Percentiles rank a stretch among this genome's conserved stretches.
phyloP scores from a whole-genome alignment of 2,888 invertebrate genomes.

The Cosmopolites sordidus region DNA sequence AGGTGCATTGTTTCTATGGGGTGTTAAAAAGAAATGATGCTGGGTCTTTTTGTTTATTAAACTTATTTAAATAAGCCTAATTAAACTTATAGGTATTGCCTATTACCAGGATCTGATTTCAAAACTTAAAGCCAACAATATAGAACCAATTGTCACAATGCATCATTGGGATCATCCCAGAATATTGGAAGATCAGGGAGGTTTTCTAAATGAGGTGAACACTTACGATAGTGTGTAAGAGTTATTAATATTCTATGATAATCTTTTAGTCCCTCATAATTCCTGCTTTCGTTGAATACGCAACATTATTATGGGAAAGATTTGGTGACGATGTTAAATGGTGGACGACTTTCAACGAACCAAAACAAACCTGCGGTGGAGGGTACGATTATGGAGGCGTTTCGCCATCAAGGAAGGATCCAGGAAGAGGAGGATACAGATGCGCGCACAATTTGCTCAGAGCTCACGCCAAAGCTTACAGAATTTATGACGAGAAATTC shows the following conservation, averaged over 20 bases:
- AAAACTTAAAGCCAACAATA: slow-evolving; percentile 51
- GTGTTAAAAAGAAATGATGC: no score
- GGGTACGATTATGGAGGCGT: slow-evolving; percentile 32
- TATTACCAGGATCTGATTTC: slow-evolving; percentile 62
- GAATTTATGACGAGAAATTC: slow-evolving; percentile 57
- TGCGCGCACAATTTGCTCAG: slow-evolving; percentile 60
- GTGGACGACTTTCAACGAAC: slow-evolving; percentile 56
- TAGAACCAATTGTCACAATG: slow-evolving; percentile 54
- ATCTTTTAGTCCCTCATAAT: slow-evolving; percentile 17
- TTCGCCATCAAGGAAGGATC: slow-evolving; percentile 40
- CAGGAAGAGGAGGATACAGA: slow-evolving; percentile 56
- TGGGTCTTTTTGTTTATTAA: no score
- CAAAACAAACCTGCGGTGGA: slow-evolving; percentile 36
- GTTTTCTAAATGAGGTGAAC: slow-evolving; percentile 49
- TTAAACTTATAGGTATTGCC: slow-evolving; percentile 41
- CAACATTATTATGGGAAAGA: slow-evolving; percentile 44
- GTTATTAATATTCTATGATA: slow-evolving; percentile 46
- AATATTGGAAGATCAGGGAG: slow-evolving; percentile 45
- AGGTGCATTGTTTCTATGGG: no score
- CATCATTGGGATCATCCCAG: slow-evolving; percentile 57
- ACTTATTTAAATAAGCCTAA: no score
- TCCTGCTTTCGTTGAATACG: slow-evolving; percentile 51
- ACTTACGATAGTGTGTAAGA: background rate
- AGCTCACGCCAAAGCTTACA: slow-evolving; percentile 62
- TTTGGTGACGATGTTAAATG: slow-evolving; percentile 40